These are phyloP conservation scores for Atherinosoma microstoma DNA, from an alignment of 2,797 vertebrate genomes.

Conservation along the genomic window DNA sequence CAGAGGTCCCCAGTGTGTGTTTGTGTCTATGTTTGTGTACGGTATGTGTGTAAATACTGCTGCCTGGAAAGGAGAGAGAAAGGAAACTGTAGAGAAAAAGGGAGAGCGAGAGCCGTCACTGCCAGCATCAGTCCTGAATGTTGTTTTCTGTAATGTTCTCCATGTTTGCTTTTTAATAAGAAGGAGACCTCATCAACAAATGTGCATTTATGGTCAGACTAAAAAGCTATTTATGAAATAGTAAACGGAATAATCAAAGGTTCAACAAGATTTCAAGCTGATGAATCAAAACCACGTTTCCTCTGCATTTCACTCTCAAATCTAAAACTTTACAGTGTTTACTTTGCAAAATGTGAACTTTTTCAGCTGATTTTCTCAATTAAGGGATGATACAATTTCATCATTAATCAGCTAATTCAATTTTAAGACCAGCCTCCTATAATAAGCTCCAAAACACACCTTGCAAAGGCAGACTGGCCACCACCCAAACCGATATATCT, in stretches of 20 bases:
- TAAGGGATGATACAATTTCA: neutral
- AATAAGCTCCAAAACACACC: neutral
- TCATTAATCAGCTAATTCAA: neutral
- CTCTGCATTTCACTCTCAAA: neutral
- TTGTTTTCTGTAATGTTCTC: neutral
- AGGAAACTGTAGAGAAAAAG: conserved; percentile 44
- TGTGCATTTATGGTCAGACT: neutral
- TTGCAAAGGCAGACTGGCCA: neutral
- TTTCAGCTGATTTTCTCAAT: neutral
- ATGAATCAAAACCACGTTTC: neutral
- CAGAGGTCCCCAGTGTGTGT: conserved; percentile 60
- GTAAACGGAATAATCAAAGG: neutral
- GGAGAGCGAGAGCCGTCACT: conserved; percentile 11
- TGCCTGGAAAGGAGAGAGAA: conserved; percentile 34
- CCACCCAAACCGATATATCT: neutral
- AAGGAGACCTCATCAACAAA: neutral
- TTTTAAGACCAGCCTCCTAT: neutral
- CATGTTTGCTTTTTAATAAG: neutral
- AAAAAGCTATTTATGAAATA: neutral
- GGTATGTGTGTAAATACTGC: conserved; percentile 20
- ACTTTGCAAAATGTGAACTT: neutral
- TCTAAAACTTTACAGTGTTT: neutral
- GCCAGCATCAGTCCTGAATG: neutral
- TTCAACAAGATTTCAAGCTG: no score
- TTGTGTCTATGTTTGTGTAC: conserved; percentile 17